Evolutionary conservation across 2,113 vertebrate species (phyloP), one percentile per base, ranked within the genome.

Genomic region (Illadopsis cleaveri): DNA sequence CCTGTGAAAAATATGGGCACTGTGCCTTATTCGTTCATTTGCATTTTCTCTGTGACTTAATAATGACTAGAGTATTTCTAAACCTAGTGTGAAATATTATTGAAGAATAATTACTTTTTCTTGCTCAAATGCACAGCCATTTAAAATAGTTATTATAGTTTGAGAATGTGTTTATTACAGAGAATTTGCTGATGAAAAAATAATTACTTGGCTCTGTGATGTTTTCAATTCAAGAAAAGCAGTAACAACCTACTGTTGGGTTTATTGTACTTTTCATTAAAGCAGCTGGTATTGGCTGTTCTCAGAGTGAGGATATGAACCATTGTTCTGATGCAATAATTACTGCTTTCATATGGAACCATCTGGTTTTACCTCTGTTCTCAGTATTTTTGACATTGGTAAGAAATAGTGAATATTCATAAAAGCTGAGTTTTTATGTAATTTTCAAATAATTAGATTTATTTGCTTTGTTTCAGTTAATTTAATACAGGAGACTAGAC

Each of bases 91-190:
- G 82, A 96, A 91, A 76, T 93, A 91, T 80, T 94, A 35, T 33
- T 87, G 62, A 82, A 82, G 84, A 88, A 82, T 96, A 93, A 93
- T 95, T 94, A 66, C 57, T 85, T 82, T 91, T 93, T 79, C 33
- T 82, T 96, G 66, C 78, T 93, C 54, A 94, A 95, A 73, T 91
- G 70, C 62, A 77, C 50, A 86, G 12, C 28, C 33, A 89, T 87
- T 96, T 94, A 82, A 89, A 87, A 79, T 72, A 95, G 65, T 87
- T 87, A 86, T 94, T 95, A 76, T 60, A 24, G 61, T 87, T 85
- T 76, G 66, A 68, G 38, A 94, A 91, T 82, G 66, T 93, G 48
- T 96, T 94, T 93, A 91, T 95, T 96, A 73, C 50, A 80, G 65
- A 89, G 66, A 85, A 90, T 79, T 90, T 90, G 35, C 64, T 38